Evolutionary conservation across 2,888 invertebrate species (phyloP).

Genomic region (Dynastes hyllus): DNA sequence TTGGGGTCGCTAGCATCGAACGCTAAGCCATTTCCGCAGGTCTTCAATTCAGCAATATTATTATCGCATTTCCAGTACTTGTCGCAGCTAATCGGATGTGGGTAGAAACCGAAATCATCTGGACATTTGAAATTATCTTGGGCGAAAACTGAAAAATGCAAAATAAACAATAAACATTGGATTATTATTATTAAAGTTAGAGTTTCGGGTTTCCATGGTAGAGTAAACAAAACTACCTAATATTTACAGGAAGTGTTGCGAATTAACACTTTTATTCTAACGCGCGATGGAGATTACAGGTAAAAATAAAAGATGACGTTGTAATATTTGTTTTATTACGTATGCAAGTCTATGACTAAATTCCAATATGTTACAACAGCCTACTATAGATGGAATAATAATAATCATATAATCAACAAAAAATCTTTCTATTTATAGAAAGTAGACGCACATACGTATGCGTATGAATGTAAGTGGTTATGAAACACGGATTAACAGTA

Average conservation of each 20-base stretch:
- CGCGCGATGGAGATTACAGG: too few species aligned
- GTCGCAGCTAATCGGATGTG: slow-evolving; percentile 91
- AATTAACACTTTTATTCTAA: too few species aligned
- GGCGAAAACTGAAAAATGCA: slow-evolving; percentile 76
- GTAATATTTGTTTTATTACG: neutral
- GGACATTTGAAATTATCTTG: slow-evolving; percentile 94
- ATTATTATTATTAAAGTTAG: neutral
- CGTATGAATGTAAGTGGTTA: neutral
- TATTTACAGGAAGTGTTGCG: too few species aligned
- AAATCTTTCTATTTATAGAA: slow-evolving; percentile 1
- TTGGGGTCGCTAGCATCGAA: slow-evolving; percentile 92
- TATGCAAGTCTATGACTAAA: neutral
- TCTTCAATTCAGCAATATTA: slow-evolving; percentile 89
- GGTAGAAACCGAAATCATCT: slow-evolving; percentile 95
- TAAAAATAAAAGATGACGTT: too few species aligned
- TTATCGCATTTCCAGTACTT: slow-evolving; percentile 98
- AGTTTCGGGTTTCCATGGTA: too few species aligned
- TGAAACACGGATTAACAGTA: neutral
- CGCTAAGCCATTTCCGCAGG: slow-evolving; percentile 94
- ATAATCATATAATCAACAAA: neutral
- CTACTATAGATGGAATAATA: neutral
- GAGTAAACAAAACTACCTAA: too few species aligned
- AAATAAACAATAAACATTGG: neutral
- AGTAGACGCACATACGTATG: neutral
- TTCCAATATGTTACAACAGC: neutral